Evolutionary conservation across 92 coral and sea anemone species (phyloP), one percentile per base, ranked within the genome.

Genomic region (Pocillopora grandis): DNA sequence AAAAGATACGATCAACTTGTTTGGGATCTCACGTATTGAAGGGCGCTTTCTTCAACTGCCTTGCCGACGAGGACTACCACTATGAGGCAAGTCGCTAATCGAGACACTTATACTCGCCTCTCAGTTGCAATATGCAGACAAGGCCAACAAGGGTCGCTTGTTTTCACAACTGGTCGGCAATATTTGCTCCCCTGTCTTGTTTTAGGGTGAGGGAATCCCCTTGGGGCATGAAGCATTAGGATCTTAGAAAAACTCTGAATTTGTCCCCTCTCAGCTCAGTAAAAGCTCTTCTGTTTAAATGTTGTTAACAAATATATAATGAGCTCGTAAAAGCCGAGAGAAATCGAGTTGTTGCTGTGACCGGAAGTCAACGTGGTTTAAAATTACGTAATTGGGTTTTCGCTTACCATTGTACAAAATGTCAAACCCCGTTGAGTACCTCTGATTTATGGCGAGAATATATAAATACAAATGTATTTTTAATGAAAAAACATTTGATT

Each of bases 371-470:
- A 12, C 71, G 1, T 27, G 75, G 7, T 10, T n/a, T 35, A 35
- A 20, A n/a, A 35, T 70, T 55, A 70, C 75, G 75, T 70, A 68
- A 68, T 68, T 68, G 15, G 75, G 75, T 70, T 70, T 70, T 17
- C 52, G 52, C 0, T 42, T 42, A 7, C 52, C 52, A 42, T 42
- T 42, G 52, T 42, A 42, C 4, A 42, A 42, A 68, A 68, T 35
- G 57, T 70, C 75, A 70, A 37, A 70, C 16, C 15, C 14, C 19
- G n/a, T 70, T 23, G 42, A 70, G 75, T 37, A 70, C 55, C 42
- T 35, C 48, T 70, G 55, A 70, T 70, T 37, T 14, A 70, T 70
- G 75, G 20, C 75, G 6, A 70, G 75, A 11, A 70, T 70, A 35
- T 36, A 70, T 35, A 42, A 42, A 42, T 70, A 70, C 8, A 70